Percentiles rank a stretch among this genome's conserved stretches.
phyloP scores from a whole-genome alignment of 2,888 invertebrate species.

The Ditylenchus weischeri region DNA sequence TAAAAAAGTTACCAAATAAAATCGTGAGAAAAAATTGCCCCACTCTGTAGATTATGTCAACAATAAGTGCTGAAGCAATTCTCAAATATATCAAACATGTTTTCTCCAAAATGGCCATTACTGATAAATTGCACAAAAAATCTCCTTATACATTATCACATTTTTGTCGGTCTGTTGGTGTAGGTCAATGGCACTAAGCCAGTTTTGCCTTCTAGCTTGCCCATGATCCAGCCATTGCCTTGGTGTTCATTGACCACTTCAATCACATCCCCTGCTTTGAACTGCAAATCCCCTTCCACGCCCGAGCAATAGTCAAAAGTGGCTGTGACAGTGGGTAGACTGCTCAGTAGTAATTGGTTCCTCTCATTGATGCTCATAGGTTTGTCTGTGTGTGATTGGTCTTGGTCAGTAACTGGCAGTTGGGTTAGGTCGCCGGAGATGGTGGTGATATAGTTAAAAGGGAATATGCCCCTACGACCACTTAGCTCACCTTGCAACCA shows the following conservation, averaged over 20 bases:
- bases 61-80: no score
- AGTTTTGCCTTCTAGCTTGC: conserved; percentile 32
- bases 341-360: no score
- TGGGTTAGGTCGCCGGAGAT: conserved; percentile 18
- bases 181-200: conserved; percentile 49
- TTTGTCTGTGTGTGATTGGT: conserved; percentile 39
- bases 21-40: no score
- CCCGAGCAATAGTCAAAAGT: conserved; percentile 14
- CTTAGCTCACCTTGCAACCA: conserved; percentile 49
- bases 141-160: no score
- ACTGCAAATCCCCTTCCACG: conserved; percentile 42
- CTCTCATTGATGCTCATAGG: not conserved
- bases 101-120: no score
- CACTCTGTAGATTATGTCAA: no score
- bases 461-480: conserved; percentile 49
- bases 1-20: no score
- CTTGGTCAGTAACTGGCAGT: conserved; percentile 29
- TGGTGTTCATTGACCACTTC: conserved; percentile 28
- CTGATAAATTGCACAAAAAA: no score
- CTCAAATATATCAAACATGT: no score
- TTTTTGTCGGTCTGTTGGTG: conserved; percentile 13
- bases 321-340: not conserved
- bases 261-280: conserved; percentile 44
- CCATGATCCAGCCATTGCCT: conserved; percentile 47
- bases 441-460: conserved; percentile 39